Percentiles rank a stretch among this genome's conserved stretches.
phyloP scores from a whole-genome alignment of 2,797 vertebrate species.

The Hippopotamyrus pictus region DNA sequence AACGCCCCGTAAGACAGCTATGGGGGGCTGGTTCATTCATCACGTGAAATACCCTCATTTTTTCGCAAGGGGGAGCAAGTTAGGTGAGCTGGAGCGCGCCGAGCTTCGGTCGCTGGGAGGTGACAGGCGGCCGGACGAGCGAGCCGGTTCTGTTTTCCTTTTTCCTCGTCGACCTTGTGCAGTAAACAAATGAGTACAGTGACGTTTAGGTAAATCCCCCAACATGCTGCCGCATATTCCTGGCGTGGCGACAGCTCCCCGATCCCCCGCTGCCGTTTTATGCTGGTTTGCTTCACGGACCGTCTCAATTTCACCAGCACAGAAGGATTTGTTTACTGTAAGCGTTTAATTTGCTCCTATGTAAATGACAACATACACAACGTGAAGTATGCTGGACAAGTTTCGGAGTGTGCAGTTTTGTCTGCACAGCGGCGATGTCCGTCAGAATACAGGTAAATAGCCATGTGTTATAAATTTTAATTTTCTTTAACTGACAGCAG shows the following conservation, averaged over 20 bases:
- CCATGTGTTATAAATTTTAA: neutral
- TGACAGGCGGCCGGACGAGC: neutral
- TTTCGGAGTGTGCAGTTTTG: neutral
- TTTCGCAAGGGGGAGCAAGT: neutral
- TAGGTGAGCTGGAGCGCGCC: neutral
- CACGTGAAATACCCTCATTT: neutral
- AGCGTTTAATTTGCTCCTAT: neutral
- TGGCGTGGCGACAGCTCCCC: neutral
- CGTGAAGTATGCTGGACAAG: neutral
- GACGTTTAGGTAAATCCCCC: neutral
- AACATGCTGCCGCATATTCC: neutral
- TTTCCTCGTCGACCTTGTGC: neutral
- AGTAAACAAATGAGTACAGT: neutral
- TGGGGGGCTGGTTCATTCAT: neutral
- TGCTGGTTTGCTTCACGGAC: neutral
- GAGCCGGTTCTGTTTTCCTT: neutral
- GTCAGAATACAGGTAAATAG: neutral
- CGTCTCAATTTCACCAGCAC: neutral
- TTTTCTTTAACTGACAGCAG: neutral
- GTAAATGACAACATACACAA: neutral
- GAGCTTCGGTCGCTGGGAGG: neutral
- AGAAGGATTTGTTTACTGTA: neutral
- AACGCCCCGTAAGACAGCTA: neutral
- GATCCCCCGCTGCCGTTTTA: neutral
- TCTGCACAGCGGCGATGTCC: neutral